These are phyloP conservation scores for Acanthisitta chloris DNA, from an alignment of 2,113 vertebrate genomes.

Conservation along the genomic window DNA sequence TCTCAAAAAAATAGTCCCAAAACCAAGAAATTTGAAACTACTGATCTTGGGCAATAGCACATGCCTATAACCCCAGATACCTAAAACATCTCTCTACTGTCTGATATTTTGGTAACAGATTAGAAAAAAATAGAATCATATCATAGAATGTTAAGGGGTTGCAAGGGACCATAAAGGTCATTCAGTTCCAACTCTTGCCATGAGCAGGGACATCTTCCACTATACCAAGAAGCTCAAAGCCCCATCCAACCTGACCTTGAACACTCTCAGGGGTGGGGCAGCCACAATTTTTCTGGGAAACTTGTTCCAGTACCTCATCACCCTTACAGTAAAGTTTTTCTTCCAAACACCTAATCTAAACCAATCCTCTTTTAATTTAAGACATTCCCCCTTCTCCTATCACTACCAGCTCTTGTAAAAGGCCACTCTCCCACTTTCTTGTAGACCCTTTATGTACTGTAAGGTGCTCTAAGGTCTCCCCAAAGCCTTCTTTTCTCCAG, in stretches of 20 bases:
- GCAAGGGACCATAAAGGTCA: neutral
- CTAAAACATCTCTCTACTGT: neutral
- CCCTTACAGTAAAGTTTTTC: neutral
- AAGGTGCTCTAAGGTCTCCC: neutral
- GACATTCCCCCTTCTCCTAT: neutral
- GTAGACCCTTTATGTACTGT: no score
- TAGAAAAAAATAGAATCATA: neutral
- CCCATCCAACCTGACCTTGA: neutral
- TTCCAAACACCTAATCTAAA: neutral
- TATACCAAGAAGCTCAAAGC: neutral
- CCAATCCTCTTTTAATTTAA: neutral
- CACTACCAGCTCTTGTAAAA: neutral
- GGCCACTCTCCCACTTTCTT: neutral
- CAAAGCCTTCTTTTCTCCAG: neutral
- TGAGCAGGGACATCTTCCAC: neutral
- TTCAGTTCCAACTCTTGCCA: neutral
- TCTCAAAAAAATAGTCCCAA: neutral
- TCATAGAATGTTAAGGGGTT: neutral
- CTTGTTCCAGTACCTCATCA: neutral
- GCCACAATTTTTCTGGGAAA: neutral
- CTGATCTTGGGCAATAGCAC: neutral
- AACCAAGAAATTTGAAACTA: neutral
- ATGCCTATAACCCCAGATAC: neutral
- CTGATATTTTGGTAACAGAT: neutral
- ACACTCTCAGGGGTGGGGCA: neutral